A percentile compares a stretch with the other conserved stretches of the same genome.
Evolutionary conservation across 2,888 invertebrate genomes (phyloP).

Genomic region (Ptycholaimellus sp.): DNA sequence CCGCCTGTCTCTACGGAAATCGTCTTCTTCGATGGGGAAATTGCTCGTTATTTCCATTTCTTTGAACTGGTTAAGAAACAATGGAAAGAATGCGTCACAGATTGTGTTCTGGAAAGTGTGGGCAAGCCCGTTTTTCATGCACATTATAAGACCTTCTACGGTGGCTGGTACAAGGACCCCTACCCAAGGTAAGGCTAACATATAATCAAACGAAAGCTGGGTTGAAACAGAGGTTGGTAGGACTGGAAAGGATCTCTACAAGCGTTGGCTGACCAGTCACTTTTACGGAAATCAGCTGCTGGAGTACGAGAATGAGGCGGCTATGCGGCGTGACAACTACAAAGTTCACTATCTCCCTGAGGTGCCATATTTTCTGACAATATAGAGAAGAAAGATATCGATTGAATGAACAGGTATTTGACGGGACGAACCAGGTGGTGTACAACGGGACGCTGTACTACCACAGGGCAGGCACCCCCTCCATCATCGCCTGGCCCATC

Average conservation of each 20-base stretch:
- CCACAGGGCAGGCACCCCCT: constrained; percentile 25
- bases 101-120: constrained; percentile 26
- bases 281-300: constrained; percentile 26
- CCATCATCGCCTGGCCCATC: too few species aligned
- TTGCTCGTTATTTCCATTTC: constrained; percentile 16
- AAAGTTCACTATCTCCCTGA: constrained; percentile 11
- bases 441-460: constrained; percentile 30
- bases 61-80: background rate
- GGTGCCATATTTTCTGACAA: too few species aligned
- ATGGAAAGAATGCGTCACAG: constrained; percentile 14
- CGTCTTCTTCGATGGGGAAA: constrained; percentile 23
- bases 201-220: background rate
- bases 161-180: constrained; percentile 30
- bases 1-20: constrained; percentile 20
- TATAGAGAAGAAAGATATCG: background rate
- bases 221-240: background rate
- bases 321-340: constrained; percentile 16
- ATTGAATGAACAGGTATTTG: constrained; percentile 17
- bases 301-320: constrained; percentile 25
- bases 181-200: constrained; percentile 16
- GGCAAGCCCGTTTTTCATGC: constrained; percentile 30
- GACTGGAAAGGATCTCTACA: constrained; percentile 10
- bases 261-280: constrained; percentile 26
- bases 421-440: constrained; percentile 32
- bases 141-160: constrained; percentile 27